Evolutionary conservation across 2,888 invertebrate genomes (phyloP).

Genomic region (Byasa hedistus): DNA sequence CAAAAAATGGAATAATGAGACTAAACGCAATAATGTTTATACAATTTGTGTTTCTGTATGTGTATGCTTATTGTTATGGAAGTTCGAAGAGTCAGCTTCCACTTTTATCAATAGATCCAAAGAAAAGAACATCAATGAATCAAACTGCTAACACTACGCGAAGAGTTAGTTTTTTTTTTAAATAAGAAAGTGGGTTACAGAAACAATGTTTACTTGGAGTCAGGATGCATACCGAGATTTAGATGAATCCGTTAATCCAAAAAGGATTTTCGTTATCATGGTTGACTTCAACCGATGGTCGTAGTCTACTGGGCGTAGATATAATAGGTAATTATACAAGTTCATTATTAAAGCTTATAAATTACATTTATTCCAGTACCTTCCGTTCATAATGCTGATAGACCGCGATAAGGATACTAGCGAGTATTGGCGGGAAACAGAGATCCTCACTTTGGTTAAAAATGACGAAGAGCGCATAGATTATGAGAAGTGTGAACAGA

Average conservation of each 20-base stretch:
- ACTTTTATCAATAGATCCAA: constrained; percentile 43
- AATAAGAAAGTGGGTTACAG: too few relatives aligned
- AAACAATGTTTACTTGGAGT: background rate
- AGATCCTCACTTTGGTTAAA: constrained; percentile 59
- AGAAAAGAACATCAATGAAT: constrained; percentile 31
- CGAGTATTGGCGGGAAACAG: constrained; percentile 71
- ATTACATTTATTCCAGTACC: constrained; percentile 47
- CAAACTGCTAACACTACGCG: constrained; percentile 30
- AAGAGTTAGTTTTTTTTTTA: constrained; percentile 11
- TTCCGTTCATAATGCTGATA: constrained; percentile 63
- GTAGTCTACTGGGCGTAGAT: background rate
- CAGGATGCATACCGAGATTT: too few relatives aligned
- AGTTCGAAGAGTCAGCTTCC: constrained; percentile 46
- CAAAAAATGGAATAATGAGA: constrained; percentile 29
- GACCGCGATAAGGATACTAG: constrained; percentile 61
- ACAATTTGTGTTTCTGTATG: constrained; percentile 7
- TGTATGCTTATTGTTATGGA: constrained; percentile 23
- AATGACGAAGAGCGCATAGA: constrained; percentile 54
- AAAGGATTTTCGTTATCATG: too few relatives aligned
- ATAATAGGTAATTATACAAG: background rate
- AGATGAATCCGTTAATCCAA: too few relatives aligned
- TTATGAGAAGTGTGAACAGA: constrained; percentile 55
- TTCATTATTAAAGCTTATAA: background rate
- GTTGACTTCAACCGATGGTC: too few relatives aligned
- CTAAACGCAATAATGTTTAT: constrained; percentile 26